A percentile compares a stretch with the other conserved stretches of the same genome.
Conservation (phyloP, 2,888 invertebrate genomes). For the Isotomurus palustris region DNA sequence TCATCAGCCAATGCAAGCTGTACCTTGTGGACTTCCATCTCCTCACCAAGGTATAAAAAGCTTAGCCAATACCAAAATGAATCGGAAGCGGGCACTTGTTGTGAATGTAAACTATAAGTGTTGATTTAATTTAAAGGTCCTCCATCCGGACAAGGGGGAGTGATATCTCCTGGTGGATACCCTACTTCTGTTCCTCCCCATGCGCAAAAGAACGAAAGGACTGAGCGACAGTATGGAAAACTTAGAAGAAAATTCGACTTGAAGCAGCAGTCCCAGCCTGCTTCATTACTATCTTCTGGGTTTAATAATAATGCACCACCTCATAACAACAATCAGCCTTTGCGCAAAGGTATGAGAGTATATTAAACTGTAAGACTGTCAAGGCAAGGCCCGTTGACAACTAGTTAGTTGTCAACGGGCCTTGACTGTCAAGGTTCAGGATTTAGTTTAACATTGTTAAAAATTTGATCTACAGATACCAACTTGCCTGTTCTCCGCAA, state of each 20-base stretch:
- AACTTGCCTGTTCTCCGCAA: slow-evolving; percentile 48
- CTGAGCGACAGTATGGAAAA: slow-evolving; percentile 71
- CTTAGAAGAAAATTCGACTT: slow-evolving; percentile 70
- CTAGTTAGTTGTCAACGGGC: neutral
- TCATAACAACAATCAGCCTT: slow-evolving; percentile 38
- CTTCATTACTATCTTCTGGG: too few relatives aligned
- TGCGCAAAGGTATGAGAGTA: slow-evolving; percentile 57
- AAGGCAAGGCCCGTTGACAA: neutral
- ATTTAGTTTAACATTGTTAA: neutral
- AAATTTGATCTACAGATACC: slow-evolving; percentile 21
- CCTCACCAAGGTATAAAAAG: slow-evolving; percentile 37
- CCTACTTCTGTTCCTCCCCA: slow-evolving; percentile 32
- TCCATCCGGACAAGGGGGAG: slow-evolving; percentile 9
- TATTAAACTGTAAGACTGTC: neutral
- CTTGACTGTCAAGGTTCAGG: neutral
- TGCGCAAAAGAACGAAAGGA: slow-evolving; percentile 68
- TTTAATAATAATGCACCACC: slow-evolving; percentile 4
- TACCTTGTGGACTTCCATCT: slow-evolving; percentile 42
- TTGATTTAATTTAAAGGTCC: slow-evolving; percentile 25
- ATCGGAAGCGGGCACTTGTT: neutral
- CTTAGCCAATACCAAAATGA: too few relatives aligned
- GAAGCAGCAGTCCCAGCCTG: slow-evolving; percentile 52
- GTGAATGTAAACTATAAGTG: neutral
- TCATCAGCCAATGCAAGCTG: slow-evolving; percentile 38
- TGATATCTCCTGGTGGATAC: slow-evolving; percentile 26